Evolutionary conservation across 2,888 invertebrate genomes (phyloP), one percentile per base, ranked within the genome.

Genomic region (Tinea pellionella): DNA sequence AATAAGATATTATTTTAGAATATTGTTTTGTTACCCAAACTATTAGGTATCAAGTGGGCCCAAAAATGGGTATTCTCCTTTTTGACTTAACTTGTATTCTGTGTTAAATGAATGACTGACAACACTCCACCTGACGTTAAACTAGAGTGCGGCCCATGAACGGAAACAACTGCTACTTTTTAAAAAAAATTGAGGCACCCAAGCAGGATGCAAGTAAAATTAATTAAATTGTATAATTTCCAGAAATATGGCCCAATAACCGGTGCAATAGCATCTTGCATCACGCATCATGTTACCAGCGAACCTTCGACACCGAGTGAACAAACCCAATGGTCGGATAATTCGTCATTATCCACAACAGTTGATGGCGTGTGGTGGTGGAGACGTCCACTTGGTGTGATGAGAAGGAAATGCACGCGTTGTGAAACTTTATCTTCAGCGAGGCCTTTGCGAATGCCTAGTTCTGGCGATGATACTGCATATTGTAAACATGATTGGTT

Each of bases 301-400:
- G 86, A 85, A 2, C 86, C 86, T 13, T 83, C 84, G 2, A 86
- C 86, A 11, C 86, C 86, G n/a, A 81, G 85, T 67, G 85, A 86
- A 62, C 81, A 78, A 65, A 75, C 81, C 1, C 11, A 15, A 9
- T 83, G 83, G 83, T 77, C 81, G 1, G 78, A 75, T 53, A 69
- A 71, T 62, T 67, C 70, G 30, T 57, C 57, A 59, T 74, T 77
- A 51, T 75, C 78, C 62, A 65, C 70, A 2, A 68, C 72, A 2
- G 63, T 68, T 11, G 78, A 78, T 60, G 80, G 79, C 0, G 62
- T 72, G 61, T 74, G 75, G 75, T 78, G 77, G 76, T 78, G 77
- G 77, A 69, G 69, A 51, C 65, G 77, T 30, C 77, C 77, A 6
- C 62, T 78, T 8, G 77, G 78, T 12, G 81, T 83, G 0, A 65